Percentiles rank a stretch among this genome's conserved stretches.
phyloP scores from a whole-genome alignment of 2,797 vertebrate genomes.

The Leuciscus waleckii region DNA sequence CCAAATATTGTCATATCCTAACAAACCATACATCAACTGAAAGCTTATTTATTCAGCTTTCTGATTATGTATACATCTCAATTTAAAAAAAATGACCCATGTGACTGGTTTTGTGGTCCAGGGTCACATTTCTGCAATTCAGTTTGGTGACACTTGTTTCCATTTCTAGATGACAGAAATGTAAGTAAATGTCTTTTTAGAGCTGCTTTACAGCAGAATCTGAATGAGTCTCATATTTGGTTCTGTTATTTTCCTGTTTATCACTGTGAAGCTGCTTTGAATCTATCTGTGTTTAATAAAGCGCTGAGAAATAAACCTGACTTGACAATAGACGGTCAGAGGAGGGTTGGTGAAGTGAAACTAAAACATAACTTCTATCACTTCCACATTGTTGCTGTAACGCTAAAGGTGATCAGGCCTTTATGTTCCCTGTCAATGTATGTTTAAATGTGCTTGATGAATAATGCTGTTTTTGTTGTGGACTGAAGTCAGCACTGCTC shows the following conservation, averaged over 20 bases:
- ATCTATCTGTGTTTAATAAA: neutral
- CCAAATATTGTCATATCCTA: too few species aligned
- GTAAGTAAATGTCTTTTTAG: neutral
- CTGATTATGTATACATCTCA: too few species aligned
- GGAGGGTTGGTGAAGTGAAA: neutral
- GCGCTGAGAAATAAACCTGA: neutral
- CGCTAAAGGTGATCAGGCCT: neutral
- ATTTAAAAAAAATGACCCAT: too few species aligned
- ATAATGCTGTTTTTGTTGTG: too few species aligned
- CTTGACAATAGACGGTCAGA: fast-evolving
- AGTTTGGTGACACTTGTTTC: neutral
- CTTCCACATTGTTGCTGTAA: too few species aligned
- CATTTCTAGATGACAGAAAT: neutral
- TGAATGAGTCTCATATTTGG: neutral
- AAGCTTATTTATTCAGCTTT: too few species aligned
- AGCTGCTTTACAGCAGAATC: neutral
- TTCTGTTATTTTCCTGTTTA: neutral
- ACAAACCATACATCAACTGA: too few species aligned
- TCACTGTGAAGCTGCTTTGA: neutral
- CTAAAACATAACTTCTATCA: neutral
- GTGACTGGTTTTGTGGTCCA: too few species aligned
- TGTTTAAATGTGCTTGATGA: neutral
- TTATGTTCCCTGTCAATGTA: neutral
- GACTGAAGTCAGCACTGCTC: neutral
- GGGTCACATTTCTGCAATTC: neutral